Evolutionary conservation across 2,888 invertebrate species (phyloP).

Genomic region (Tenthredo livida): DNA sequence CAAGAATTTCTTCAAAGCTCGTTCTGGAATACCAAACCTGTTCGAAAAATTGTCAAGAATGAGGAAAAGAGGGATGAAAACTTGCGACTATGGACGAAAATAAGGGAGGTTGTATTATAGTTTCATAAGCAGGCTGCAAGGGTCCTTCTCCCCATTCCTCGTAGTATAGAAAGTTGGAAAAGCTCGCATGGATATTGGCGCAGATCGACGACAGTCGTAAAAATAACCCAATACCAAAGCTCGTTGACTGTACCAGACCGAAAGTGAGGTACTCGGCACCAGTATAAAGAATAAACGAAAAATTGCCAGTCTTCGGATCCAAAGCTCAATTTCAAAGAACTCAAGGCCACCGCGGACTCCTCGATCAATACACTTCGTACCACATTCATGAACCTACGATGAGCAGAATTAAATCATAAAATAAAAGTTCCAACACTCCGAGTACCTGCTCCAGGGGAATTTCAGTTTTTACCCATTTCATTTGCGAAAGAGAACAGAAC

Average conservation of each 20-base stretch:
- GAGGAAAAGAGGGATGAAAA: not conserved
- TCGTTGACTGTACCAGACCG: constrained; percentile 13
- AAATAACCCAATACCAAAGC: constrained; percentile 33
- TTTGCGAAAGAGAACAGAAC: not conserved
- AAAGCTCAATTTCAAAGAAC: constrained; percentile 19
- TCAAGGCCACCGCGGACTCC: constrained; percentile 20
- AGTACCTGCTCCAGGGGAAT: too few species aligned
- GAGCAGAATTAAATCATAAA: not conserved
- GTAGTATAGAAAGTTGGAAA: not conserved
- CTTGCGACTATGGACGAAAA: not conserved
- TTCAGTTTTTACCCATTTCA: too few species aligned
- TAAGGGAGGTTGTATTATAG: not conserved
- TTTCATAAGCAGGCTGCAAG: constrained; percentile 6
- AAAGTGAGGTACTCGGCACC: constrained; percentile 9
- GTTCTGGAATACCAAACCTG: not conserved
- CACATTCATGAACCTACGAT: not conserved
- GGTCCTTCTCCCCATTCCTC: not conserved
- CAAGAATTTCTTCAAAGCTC: constrained; percentile 20
- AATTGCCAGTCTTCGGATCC: not conserved
- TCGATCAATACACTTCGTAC: constrained; percentile 22
- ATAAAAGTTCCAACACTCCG: not conserved
- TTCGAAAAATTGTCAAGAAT: constrained; percentile 21
- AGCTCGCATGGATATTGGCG: not conserved
- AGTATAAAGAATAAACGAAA: constrained; percentile 5
- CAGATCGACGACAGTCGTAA: constrained; percentile 19